phyloP scores from a whole-genome alignment of 2,113 vertebrate species.

The Trachemys scripta region DNA sequence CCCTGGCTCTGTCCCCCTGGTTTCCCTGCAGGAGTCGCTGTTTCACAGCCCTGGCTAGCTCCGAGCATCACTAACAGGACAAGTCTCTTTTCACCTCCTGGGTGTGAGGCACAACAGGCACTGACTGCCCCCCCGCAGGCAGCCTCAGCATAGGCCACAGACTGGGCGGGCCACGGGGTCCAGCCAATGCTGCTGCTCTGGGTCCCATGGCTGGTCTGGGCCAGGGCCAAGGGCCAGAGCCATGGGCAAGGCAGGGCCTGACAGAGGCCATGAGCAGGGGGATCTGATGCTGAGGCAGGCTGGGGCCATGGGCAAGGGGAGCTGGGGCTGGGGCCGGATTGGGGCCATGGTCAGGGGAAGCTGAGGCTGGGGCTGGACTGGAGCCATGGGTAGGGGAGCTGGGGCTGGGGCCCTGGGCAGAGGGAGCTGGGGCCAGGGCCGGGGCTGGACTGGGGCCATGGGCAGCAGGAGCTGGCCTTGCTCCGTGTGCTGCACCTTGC shows the following conservation, averaged over 20 bases:
- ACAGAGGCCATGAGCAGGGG: no score
- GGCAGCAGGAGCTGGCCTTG: not conserved
- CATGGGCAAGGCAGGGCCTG: no score
- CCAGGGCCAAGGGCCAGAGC: no score
- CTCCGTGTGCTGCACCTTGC: not conserved
- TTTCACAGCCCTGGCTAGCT: not conserved
- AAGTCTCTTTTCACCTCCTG: not conserved
- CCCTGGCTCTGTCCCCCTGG: not conserved
- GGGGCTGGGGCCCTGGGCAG: not conserved
- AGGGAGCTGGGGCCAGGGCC: no score
- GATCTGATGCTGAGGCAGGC: no score
- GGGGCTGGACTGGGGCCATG: not conserved
- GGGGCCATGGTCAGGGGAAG: not conserved
- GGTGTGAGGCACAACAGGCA: not conserved
- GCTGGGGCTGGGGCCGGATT: no score
- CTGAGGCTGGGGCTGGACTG: no score
- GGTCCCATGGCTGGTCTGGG: not conserved
- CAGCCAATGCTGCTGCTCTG: not conserved
- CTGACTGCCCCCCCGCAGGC: not conserved
- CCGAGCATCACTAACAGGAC: not conserved
- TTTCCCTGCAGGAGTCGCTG: not conserved
- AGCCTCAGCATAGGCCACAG: not conserved
- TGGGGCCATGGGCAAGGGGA: no score
- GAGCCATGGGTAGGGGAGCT: no score
- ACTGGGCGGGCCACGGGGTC: not conserved